phyloP scores from a whole-genome alignment of 2,113 vertebrate genomes.

The Tenrec ecaudatus region DNA sequence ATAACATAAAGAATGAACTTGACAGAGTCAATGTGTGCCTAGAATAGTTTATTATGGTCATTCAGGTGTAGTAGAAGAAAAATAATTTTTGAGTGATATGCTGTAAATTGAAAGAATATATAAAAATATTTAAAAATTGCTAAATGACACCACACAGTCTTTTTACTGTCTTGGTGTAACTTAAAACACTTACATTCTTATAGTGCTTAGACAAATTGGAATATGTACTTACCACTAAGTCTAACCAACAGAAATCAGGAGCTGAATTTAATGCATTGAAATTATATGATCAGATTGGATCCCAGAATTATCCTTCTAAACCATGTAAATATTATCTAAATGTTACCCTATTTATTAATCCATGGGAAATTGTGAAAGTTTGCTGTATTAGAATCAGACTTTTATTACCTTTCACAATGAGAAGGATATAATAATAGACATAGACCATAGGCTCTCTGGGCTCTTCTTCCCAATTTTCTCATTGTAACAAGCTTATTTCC shows the following conservation, averaged over 20 bases:
- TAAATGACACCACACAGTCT: conserved; percentile 63
- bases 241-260: conserved; percentile 12
- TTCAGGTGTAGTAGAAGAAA: conserved; percentile 68
- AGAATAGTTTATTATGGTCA: conserved; percentile 59
- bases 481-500: no score
- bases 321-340: conserved; percentile 38
- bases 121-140: conserved; percentile 72
- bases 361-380: conserved; percentile 17
- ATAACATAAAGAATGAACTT: conserved; percentile 67
- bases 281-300: conserved; percentile 51
- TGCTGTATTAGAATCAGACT: conserved; percentile 5
- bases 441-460: conserved; percentile 13
- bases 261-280: conserved; percentile 44
- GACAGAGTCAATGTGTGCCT: conserved; percentile 69
- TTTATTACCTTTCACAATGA: conserved; percentile 32
- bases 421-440: background rate
- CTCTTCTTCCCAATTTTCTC: no score
- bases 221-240: background rate
- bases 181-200: conserved; percentile 57
- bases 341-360: conserved; percentile 10
- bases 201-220: conserved; percentile 47
- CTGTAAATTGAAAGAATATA: conserved; percentile 51
- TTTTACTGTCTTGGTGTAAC: conserved; percentile 37
- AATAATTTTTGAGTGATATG: conserved; percentile 46
- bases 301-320: conserved; percentile 45